Evolutionary conservation across 2,888 invertebrate genomes (phyloP), one percentile per base, ranked within the genome.

Genomic region (Digitonthophagus gazella): DNA sequence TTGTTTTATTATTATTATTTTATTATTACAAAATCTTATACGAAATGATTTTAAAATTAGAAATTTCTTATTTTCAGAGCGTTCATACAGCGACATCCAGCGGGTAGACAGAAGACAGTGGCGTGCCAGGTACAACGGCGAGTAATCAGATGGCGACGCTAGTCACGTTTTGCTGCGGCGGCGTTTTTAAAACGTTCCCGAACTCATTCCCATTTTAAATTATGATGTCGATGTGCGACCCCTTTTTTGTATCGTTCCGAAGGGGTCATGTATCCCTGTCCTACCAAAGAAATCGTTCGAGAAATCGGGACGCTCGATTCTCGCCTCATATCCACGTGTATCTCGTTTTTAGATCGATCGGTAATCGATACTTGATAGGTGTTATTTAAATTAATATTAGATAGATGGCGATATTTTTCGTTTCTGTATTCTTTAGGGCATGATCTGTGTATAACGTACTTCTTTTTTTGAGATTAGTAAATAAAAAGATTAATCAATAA

Each of bases 81-180:
- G 87, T 78, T 87, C 87, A 65, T 86, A 86, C 76, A 87, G 87
- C 75, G 87, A 87, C 78, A 87, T 86, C 74, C 86, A 86, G 78
- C 83, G 85, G 73, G 80, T 83, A 61, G 82, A 82, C 71, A 77
- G 80, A 65, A 76, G 80, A 73, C 76, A 78, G 58, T 80, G 80
- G 80, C 76, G 79, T 19, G 69, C 74, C 11, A 75, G 75, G 15
- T 71, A 71, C 67, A 71, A 71, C 63, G 58, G 68, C 65, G 71
- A 71, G 68, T 71, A 71, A 68, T 18, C 44, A 65, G 57, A 71
- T 67, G 58, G 58, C 67, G 55, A 58, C 18, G 57, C 70, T 71
- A 71, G 71, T 71, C 71, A 71, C 28, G 28, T 8, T 44, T 3
- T 8, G 15, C 16, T 18, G n/a, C n/a, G n/a, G n/a, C 61, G n/a